These are phyloP conservation scores for Liasis olivaceus DNA, from an alignment of 2,797 vertebrate species.

Conservation along the genomic window DNA sequence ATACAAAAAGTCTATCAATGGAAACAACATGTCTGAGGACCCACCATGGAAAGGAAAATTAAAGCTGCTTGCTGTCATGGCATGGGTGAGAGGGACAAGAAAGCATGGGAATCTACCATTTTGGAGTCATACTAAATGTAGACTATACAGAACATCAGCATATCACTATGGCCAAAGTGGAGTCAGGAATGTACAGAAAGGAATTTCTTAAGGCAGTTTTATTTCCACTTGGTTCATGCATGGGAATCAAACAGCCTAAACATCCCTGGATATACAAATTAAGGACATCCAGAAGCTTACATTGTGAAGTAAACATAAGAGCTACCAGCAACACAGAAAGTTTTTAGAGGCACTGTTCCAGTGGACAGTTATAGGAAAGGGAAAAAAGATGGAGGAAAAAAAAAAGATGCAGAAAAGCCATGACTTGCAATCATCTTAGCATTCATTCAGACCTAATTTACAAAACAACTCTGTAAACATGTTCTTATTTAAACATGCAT, in stretches of 20 bases:
- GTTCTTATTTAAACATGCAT: neutral
- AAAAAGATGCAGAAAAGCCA: neutral
- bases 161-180: neutral
- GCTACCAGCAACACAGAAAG: neutral
- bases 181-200: neutral
- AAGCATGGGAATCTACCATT: neutral
- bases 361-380: neutral
- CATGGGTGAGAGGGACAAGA: neutral
- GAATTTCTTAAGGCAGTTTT: neutral
- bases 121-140: neutral
- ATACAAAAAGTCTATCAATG: neutral
- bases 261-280: neutral
- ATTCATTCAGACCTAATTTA: neutral
- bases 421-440: neutral
- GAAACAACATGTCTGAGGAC: neutral
- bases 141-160: neutral
- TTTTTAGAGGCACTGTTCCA: neutral
- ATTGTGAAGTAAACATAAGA: neutral
- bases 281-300: neutral
- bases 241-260: neutral
- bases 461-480: neutral
- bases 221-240: neutral
- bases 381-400: too few species aligned
- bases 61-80: neutral
- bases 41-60: neutral